Evolutionary conservation across 92 coral and sea anemone genomes (phyloP).

Genomic region (Palythoa caribaeorum): DNA sequence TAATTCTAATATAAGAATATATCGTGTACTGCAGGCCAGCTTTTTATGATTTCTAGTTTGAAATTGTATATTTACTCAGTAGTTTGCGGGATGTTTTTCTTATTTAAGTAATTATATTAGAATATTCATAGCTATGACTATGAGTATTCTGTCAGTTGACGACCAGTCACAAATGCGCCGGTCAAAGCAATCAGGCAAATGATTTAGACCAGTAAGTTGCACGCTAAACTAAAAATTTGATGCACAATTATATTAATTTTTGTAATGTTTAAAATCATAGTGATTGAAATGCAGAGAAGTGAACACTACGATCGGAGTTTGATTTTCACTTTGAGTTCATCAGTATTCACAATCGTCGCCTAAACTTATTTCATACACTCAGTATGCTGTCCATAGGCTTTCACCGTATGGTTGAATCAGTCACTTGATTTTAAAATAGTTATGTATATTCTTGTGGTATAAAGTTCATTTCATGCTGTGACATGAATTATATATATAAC

Average conservation of each 20-base stretch:
- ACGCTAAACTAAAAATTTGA: neutral
- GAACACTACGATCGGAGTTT: neutral
- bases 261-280: neutral
- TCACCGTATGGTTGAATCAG: neutral
- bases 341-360: no score
- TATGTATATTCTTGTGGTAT: neutral
- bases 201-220: no score
- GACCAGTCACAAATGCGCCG: no score
- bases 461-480: neutral
- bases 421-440: neutral
- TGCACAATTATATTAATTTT: neutral
- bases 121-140: conserved; percentile 3
- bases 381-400: no score
- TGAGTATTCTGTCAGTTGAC: neutral
- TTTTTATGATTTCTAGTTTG: conserved; percentile 53
- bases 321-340: neutral
- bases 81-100: conserved; percentile 3
- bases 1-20: neutral
- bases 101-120: conserved; percentile 30
- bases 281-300: neutral
- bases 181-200: no score
- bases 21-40: conserved; percentile 60
- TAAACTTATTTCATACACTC: no score
- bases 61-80: conserved; percentile 59
- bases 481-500: neutral